A percentile compares a stretch with the other conserved stretches of the same genome.
Conservation (phyloP, 2,888 invertebrate species). For the Hyposoter dolosus region DNA sequence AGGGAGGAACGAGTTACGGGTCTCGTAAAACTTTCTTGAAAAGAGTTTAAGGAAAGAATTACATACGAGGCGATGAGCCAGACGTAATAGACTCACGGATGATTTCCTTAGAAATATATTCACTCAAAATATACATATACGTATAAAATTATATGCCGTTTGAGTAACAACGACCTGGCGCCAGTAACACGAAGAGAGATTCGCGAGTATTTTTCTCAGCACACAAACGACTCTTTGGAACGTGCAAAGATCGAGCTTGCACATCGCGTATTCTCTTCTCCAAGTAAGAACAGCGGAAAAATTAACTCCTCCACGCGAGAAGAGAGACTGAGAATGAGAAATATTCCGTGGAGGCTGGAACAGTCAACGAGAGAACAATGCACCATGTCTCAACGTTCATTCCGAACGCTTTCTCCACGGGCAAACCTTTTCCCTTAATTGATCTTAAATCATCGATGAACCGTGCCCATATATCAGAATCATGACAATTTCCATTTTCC, state of each 20-base stretch:
- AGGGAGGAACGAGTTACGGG: conserved; percentile 17
- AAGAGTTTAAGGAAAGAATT: conserved; percentile 37
- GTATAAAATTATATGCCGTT: conserved; percentile 47
- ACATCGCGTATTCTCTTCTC: conserved; percentile 27
- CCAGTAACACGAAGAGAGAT: conserved; percentile 54
- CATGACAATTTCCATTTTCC: conserved; percentile 21
- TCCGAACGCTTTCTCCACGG: conserved; percentile 66
- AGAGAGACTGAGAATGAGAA: conserved; percentile 34
- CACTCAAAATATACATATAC: conserved; percentile 11
- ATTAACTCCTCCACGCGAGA: conserved; percentile 58
- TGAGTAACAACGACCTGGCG: conserved; percentile 64
- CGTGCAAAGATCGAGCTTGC: conserved; percentile 43
- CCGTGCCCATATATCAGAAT: conserved; percentile 55
- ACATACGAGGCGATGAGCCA: conserved; percentile 60
- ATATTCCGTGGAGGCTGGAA: conserved; percentile 56
- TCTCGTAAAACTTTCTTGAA: conserved; percentile 43
- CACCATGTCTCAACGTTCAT: conserved; percentile 64
- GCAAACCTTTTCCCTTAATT: conserved; percentile 68
- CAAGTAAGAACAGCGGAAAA: conserved; percentile 31
- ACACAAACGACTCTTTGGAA: conserved; percentile 36
- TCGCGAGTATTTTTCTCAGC: conserved; percentile 53
- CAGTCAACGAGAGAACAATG: conserved; percentile 65
- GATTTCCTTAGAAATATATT: conserved; percentile 37
- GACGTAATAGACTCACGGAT: conserved; percentile 32
- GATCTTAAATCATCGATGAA: conserved; percentile 69